Conservation (phyloP, 2,113 vertebrate species). For the Ardeotis arabs region DNA sequence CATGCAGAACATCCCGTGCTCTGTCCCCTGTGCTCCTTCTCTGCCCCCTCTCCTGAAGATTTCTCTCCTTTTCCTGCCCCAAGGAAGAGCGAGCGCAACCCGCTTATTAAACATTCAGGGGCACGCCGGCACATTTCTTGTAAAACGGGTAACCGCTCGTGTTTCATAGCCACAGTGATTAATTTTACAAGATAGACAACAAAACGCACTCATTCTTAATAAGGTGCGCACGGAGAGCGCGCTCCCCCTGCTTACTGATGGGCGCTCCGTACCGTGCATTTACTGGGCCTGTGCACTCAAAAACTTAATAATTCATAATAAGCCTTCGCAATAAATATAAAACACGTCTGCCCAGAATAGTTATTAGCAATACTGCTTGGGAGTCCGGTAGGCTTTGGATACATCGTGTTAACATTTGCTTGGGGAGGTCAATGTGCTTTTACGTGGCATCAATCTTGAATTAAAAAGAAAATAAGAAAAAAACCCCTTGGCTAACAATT, state of each 20-base stretch:
- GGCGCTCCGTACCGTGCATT: background rate
- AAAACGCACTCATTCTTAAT: constrained; percentile 1
- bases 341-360: background rate
- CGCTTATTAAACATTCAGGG: background rate
- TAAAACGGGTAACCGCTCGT: background rate
- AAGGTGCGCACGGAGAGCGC: background rate
- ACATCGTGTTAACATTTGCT: background rate
- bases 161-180: constrained; percentile 2
- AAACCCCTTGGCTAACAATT: background rate
- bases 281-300: constrained; percentile 24
- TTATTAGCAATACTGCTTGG: background rate
- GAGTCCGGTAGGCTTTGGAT: background rate
- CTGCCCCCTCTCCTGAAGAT: background rate
- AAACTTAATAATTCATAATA: constrained; percentile 56
- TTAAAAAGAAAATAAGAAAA: background rate
- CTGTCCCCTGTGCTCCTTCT: background rate
- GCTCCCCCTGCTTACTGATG: background rate
- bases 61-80: background rate
- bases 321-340: constrained; percentile 26
- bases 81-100: background rate
- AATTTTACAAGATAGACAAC: constrained; percentile 44
- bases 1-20: background rate
- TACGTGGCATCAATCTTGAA: background rate
- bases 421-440: background rate
- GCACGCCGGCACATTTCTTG: background rate